A percentile compares a stretch with the other conserved stretches of the same genome.
Evolutionary conservation across 2,113 vertebrate genomes (phyloP).

Genomic region (Ornithorhynchus anatinus): DNA sequence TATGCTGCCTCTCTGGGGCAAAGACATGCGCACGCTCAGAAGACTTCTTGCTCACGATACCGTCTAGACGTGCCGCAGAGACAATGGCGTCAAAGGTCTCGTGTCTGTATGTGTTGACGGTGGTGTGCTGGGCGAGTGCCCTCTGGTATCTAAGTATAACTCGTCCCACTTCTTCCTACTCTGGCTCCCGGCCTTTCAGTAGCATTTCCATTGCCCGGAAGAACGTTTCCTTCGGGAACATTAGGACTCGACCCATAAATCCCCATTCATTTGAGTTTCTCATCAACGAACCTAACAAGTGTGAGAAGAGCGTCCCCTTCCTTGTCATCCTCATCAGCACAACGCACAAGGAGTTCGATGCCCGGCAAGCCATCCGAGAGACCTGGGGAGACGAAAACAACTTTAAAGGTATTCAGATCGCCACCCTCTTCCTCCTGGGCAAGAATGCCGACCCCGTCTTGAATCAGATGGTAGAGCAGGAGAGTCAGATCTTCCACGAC

Average conservation of each 20-base stretch:
- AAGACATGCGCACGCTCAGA: constrained; percentile 66
- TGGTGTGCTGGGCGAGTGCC: constrained; percentile 96
- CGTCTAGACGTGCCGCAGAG: constrained; percentile 76
- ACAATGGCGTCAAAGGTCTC: constrained; percentile 98
- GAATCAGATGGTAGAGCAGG: constrained; percentile 98
- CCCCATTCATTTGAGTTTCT: constrained; percentile 93
- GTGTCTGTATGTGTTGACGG: constrained; percentile 94
- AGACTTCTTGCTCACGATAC: constrained; percentile 69
- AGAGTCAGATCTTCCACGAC: constrained; percentile 98
- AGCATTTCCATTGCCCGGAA: constrained; percentile 80
- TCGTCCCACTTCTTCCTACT: constrained; percentile 87
- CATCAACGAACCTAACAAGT: constrained; percentile 95
- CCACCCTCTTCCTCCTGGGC: constrained; percentile 93
- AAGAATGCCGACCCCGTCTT: constrained; percentile 87
- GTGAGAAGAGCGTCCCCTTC: constrained; percentile 85
- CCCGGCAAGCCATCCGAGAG: constrained; percentile 95
- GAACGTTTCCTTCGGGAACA: constrained; percentile 91
- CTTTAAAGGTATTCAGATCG: constrained; percentile 86
- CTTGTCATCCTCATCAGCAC: constrained; percentile 97
- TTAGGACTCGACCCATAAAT: constrained; percentile 94
- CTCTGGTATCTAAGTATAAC: constrained; percentile 96
- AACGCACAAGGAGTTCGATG: constrained; percentile 97
- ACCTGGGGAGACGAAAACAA: constrained; percentile 97
- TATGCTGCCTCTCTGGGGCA: constrained; percentile 74
- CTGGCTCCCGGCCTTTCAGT: constrained; percentile 81